Percentiles rank a stretch among this genome's conserved stretches.
Conservation (phyloP, 1,140 invertebrate species). For the Globodera rostochiensis region DNA sequence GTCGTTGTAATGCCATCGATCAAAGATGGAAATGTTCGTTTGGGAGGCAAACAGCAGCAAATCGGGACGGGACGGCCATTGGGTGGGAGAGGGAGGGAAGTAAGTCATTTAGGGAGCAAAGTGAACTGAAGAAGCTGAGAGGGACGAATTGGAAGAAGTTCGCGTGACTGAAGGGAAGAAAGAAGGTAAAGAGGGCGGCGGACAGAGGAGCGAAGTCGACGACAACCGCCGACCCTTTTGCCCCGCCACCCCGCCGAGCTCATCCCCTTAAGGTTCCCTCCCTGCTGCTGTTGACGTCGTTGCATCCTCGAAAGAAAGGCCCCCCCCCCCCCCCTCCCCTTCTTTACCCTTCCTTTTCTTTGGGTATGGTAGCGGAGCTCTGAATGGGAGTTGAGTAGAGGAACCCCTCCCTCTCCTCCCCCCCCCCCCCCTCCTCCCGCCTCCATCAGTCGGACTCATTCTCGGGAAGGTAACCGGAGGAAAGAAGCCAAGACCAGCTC, state of each 20-base stretch:
- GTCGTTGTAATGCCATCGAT: not conserved
- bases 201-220: not conserved
- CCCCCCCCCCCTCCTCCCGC: no score
- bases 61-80: not conserved
- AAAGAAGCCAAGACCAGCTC: conserved; percentile 23
- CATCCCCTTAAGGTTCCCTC: not conserved
- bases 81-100: no score
- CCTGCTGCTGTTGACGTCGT: not conserved
- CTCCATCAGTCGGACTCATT: conserved; percentile 6
- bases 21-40: not conserved
- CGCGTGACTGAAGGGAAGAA: not conserved
- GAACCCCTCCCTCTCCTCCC: no score
- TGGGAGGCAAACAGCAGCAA: not conserved
- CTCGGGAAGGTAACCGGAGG: conserved; percentile 16
- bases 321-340: no score
- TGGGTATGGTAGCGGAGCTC: not conserved
- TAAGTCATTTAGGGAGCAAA: not conserved
- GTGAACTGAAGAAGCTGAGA: not conserved
- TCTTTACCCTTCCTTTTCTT: not conserved
- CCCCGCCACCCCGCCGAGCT: not conserved
- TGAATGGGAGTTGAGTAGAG: not conserved
- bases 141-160: not conserved
- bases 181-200: conserved; percentile 1
- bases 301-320: not conserved
- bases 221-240: not conserved